Evolutionary conservation across 1,140 invertebrate genomes (phyloP).

Genomic region (Parapsyche elsis): DNA sequence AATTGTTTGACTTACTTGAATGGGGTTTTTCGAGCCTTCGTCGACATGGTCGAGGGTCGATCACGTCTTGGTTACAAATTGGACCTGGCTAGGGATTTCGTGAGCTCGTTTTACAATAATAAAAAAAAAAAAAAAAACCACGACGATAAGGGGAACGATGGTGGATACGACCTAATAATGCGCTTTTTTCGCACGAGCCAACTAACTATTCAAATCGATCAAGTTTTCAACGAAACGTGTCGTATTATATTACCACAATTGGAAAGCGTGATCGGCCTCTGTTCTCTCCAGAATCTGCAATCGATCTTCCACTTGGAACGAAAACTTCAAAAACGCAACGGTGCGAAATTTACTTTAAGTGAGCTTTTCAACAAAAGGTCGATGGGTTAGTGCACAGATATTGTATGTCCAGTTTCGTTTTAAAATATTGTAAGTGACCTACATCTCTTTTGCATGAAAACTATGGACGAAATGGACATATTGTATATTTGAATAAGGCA

Average conservation of each 20-base stretch:
- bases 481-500: no score
- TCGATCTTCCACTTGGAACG: not conserved
- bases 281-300: not conserved
- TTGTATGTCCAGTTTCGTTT: no score
- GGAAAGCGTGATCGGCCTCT: not conserved
- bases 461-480: no score
- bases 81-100: conserved; percentile 2
- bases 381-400: no score
- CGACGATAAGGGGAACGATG: conserved; percentile 58
- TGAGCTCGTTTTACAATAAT: conserved; percentile 60
- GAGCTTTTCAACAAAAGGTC: not conserved
- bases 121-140: conserved; percentile 66
- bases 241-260: not conserved
- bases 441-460: no score
- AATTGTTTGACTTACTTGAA: conserved; percentile 30
- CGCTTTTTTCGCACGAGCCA: no score
- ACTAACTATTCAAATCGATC: conserved; percentile 27
- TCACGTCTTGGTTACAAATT: conserved; percentile 21
- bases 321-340: not conserved
- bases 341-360: not conserved
- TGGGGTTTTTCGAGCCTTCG: not conserved
- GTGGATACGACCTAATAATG: no score
- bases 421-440: no score
- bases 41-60: conserved; percentile 10
- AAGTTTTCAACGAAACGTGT: not conserved